A percentile compares a stretch with the other conserved stretches of the same genome.
Evolutionary conservation across 2,113 vertebrate genomes (phyloP).

Genomic region (Hypocryptadius cinnamomeus): DNA sequence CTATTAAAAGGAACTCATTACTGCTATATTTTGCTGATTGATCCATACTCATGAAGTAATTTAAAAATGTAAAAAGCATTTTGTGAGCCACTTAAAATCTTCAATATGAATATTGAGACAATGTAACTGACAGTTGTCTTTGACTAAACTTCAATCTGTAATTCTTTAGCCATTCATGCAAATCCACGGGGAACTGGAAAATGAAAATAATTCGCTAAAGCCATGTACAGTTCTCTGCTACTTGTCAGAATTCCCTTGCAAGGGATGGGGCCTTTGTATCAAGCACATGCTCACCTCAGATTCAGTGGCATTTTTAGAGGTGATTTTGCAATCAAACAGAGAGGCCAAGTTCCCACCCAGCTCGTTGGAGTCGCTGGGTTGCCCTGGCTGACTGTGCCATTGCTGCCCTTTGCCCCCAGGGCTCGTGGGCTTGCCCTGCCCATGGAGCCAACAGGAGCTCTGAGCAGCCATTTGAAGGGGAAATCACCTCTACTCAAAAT

Average conservation of each 20-base stretch:
- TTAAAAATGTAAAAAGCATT: conserved; percentile 47
- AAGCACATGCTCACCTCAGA: background rate
- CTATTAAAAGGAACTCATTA: conserved; percentile 68
- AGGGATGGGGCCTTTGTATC: background rate
- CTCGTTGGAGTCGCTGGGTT: background rate
- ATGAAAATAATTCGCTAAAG: background rate
- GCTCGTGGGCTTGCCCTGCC: background rate
- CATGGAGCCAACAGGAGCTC: background rate
- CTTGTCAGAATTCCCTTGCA: background rate
- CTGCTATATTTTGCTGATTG: conserved; percentile 59
- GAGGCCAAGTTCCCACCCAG: background rate
- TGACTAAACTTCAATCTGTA: background rate
- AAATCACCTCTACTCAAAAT: background rate
- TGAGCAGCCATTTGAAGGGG: background rate
- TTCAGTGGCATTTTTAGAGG: background rate
- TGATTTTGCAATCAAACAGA: background rate
- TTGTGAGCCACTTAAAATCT: conserved; percentile 32
- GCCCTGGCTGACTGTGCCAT: background rate
- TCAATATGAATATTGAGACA: conserved; percentile 14
- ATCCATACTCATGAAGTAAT: conserved; percentile 53
- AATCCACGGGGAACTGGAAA: background rate
- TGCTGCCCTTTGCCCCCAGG: background rate
- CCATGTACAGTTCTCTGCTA: background rate
- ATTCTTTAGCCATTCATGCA: background rate
- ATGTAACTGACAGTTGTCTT: background rate